phyloP scores from a whole-genome alignment of 2,797 vertebrate species.

The Champsocephalus gunnari region DNA sequence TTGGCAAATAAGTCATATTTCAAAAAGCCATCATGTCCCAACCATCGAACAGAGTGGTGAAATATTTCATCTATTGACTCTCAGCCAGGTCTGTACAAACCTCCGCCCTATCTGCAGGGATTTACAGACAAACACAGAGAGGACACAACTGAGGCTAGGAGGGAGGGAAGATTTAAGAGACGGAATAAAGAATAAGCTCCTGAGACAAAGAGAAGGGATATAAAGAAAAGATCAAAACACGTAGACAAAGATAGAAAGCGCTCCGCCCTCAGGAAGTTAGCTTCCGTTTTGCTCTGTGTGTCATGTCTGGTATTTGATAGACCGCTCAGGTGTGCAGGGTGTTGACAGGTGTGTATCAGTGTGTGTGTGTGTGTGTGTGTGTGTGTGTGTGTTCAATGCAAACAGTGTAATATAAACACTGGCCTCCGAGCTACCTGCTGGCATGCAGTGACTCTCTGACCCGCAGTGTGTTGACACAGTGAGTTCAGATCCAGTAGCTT shows the following conservation, averaged over 20 bases:
- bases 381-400: no score
- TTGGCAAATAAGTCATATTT: slow-evolving; percentile 3
- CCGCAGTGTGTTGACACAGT: slow-evolving; percentile 35
- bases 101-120: slow-evolving; percentile 29
- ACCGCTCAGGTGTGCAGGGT: slow-evolving; percentile 45
- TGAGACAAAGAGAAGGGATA: background rate
- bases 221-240: background rate
- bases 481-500: background rate
- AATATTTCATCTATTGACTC: slow-evolving; percentile 40
- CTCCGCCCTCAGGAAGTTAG: background rate
- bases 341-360: slow-evolving; percentile 37
- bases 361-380: slow-evolving; percentile 11
- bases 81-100: slow-evolving; percentile 14
- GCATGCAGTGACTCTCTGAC: slow-evolving; percentile 29
- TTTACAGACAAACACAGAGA: slow-evolving; percentile 12
- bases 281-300: background rate
- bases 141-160: no score
- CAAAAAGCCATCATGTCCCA: background rate
- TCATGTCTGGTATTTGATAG: slow-evolving; percentile 14
- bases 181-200: background rate
- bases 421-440: slow-evolving; percentile 31
- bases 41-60: slow-evolving; percentile 3
- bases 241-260: background rate
- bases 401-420: slow-evolving; percentile 27
- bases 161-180: background rate